These are phyloP conservation scores for Sebastes fasciatus DNA, from an alignment of 2,113 vertebrate species.

Conservation along the genomic window DNA sequence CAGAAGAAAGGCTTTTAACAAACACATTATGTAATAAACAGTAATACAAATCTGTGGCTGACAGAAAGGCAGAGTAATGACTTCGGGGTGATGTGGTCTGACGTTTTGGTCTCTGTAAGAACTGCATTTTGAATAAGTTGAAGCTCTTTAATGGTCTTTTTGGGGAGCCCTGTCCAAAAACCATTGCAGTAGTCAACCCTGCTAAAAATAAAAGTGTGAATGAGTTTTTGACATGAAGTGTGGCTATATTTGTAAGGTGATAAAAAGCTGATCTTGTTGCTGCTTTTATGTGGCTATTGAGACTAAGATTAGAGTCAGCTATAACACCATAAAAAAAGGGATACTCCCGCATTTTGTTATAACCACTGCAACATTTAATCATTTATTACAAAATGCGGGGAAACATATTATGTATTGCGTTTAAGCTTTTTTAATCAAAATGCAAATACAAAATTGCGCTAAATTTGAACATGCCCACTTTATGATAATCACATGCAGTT, in stretches of 20 bases:
- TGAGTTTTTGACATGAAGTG: background rate
- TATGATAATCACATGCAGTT: too few species aligned
- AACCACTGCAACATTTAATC: background rate
- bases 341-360: background rate
- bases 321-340: background rate
- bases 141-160: background rate
- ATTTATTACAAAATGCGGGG: background rate
- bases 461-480: too few species aligned
- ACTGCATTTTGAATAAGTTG: too few species aligned
- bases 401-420: background rate
- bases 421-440: background rate
- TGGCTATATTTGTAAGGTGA: background rate
- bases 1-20: background rate
- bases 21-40: too few species aligned
- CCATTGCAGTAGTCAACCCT: background rate
- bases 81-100: background rate
- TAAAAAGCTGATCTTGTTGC: background rate
- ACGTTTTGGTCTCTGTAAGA: background rate
- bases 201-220: background rate
- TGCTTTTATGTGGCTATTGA: background rate
- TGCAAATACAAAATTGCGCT: too few species aligned
- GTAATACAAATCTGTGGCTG: background rate
- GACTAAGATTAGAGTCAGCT: background rate
- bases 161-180: background rate
- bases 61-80: background rate